Base-by-base conservation (phyloP, 2,888 invertebrate genomes). In the Ectemnius lituratus region DNA sequence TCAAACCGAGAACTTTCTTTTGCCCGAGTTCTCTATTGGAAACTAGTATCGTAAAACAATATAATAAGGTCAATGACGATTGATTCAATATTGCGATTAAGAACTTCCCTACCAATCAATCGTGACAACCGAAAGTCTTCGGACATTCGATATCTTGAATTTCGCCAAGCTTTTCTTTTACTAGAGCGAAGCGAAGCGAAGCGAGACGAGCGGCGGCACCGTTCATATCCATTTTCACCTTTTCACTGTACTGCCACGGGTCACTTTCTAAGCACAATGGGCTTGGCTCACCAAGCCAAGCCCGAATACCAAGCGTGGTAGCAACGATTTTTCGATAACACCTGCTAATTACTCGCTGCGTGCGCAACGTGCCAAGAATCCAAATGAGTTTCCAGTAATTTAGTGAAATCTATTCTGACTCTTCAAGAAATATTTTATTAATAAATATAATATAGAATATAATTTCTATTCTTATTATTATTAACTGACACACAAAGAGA, bases 181-280 rank as follows among this genome's bases (percentile, higher is more conserved):
- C 73, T 60, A 63, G 59, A n/a, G n/a, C n/a, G n/a, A n/a, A n/a
- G 73, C 67, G 60, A 67, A 78, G 60, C 68, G 20, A 68, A 70
- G 66, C 74, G 72, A 73, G 68, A 74, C 23, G 23, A 0, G 23
- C 23, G 23, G 23, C 23, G 2, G 20, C 23, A 23, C 72, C 56
- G 37, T 11, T 74, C 71, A 67, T 73, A 77, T 77, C 69, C 67
- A 79, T 80, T 80, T 77, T 79, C 80, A 80, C 77, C 79, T 77
- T 79, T 79, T 79, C 79, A 75, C 79, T 70, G 75, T 23, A 3
- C 23, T 68, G 62, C 62, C 70, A 49, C 67, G 60, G 80, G 78
- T 80, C 73, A 80, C 80, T 79, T 80, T 80, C 80, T 80, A 78
- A 59, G 71, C 73, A 80, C 78, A 80, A 80, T 75, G 68, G 73